Evolutionary conservation across 2,797 vertebrate species (phyloP).

Genomic region (Loriculus beryllinus): DNA sequence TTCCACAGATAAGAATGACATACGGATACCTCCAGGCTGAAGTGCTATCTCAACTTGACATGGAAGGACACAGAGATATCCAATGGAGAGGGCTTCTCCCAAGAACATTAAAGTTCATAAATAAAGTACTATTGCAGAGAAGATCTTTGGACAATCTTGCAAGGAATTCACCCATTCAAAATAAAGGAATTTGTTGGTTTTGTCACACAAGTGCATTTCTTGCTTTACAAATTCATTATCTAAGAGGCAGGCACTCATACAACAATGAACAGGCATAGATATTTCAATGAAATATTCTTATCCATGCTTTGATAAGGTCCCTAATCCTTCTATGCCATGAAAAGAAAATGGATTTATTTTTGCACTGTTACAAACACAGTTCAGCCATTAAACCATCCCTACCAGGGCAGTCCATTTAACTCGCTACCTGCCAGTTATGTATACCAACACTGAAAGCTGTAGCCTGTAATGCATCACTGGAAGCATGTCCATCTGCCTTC

Average conservation of each 20-base stretch:
- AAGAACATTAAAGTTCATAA: background rate
- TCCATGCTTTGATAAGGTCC: background rate
- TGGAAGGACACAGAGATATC: background rate
- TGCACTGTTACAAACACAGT: background rate
- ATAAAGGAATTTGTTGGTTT: background rate
- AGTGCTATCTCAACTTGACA: background rate
- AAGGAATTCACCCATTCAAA: background rate
- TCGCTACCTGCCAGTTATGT: background rate
- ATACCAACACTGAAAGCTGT: background rate
- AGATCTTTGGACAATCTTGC: background rate
- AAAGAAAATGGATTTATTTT: background rate
- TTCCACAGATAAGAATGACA: background rate
- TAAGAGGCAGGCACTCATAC: background rate
- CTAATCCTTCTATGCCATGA: background rate
- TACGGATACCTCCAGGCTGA: background rate
- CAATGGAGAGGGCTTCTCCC: background rate
- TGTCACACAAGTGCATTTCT: background rate
- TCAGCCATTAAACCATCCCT: background rate
- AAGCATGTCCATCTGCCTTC: background rate
- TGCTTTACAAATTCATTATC: background rate
- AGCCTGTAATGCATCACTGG: background rate
- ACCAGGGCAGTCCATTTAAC: background rate
- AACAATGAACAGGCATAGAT: background rate
- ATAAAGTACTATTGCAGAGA: background rate
- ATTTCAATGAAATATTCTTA: background rate